Evolutionary conservation across 2,888 invertebrate species (phyloP), one percentile per base, ranked within the genome.

Genomic region (Asteroscopus sphinx): DNA sequence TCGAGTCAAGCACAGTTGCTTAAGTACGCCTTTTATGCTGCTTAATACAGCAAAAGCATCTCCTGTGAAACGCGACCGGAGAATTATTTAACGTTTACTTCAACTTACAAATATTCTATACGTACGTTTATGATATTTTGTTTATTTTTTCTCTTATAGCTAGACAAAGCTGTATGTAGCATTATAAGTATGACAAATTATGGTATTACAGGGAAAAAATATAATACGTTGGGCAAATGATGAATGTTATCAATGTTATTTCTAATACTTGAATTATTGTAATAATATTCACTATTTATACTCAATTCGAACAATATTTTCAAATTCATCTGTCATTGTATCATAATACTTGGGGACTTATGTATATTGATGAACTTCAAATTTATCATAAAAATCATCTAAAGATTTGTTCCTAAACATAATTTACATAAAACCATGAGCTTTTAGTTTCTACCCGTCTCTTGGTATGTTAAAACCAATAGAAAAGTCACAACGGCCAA

Each of bases 1-100:
- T 76, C 74, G 65, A 81, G 81, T 72, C 77, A 82, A 82, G 82
- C 82, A 82, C 91, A 83, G 91, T 89, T 90, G 89, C 89, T 87
- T 89, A 88, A 90, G 87, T 86, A 87, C 83, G 76, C 77, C 88
- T 85, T 92, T 92, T 91, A 91, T 88, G 87, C 83, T 82, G 76
- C 83, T 79, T 88, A 86, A 88, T 87, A 84, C 82, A 80, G 57
- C 57, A 62, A 60, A 73, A 51, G 49, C 35, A 48, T 61, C 64
- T 67, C 58, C 60, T 57, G 58, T 58, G 68, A 60, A 69, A 76
- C 70, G 73, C 63, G 57, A 52, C 47, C 30, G n/a, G 52, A 35
- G 62, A 69, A 63, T 72, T 77, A 75, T 66, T 68, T 30, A 68
- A 73, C 56, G 32, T 51, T 65, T 33, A 65, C 57, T 37, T 32